Base-by-base conservation (phyloP, 2,888 invertebrate genomes). In the Scotopteryx bipunctaria region DNA sequence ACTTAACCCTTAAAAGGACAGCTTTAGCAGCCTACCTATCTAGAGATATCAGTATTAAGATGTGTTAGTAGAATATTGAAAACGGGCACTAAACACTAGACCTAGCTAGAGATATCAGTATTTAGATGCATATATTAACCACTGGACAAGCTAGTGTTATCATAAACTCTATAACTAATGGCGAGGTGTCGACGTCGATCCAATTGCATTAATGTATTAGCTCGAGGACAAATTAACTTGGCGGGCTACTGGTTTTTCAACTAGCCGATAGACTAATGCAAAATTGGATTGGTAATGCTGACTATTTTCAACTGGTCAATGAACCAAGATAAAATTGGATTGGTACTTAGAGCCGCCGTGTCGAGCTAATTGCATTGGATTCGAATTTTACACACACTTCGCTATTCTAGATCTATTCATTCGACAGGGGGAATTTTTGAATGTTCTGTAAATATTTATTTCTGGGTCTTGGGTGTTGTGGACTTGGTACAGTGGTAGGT, bases 91-190 rank as follows among this genome's bases (percentile, higher is more conserved):
- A n/a, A n/a, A n/a, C n/a, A n/a, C n/a, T n/a, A n/a, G n/a, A n/a
- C n/a, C n/a, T n/a, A n/a, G n/a, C n/a, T n/a, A n/a, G n/a, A n/a
- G n/a, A n/a, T n/a, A 29, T 14, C 35, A 16, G 16, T 19, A 19
- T 25, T n/a, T 27, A 25, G 23, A 25, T 35, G 8, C 6, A 29
- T 25, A 40, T 40, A 41, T 47, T 36, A 36, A 21, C 21, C 16
- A 3, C 41, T 25, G 17, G 27, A 23, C 43, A 25, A 9, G 32
- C 17, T 36, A 17, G 5, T 9, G 25, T 14, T 38, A 50, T 50
- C 50, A 23, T 50, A 33, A 50, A 50, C 15, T 9, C 11, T 37
- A 32, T 43, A 44, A 23, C 14, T 33, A 15, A 43, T 23, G 32
- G 16, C 14, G 31, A 44, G 43, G 43, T 38, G 46, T 44, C 32